Evolutionary conservation across 2,888 invertebrate genomes (phyloP).

Genomic region (Maniola hyperantus): DNA sequence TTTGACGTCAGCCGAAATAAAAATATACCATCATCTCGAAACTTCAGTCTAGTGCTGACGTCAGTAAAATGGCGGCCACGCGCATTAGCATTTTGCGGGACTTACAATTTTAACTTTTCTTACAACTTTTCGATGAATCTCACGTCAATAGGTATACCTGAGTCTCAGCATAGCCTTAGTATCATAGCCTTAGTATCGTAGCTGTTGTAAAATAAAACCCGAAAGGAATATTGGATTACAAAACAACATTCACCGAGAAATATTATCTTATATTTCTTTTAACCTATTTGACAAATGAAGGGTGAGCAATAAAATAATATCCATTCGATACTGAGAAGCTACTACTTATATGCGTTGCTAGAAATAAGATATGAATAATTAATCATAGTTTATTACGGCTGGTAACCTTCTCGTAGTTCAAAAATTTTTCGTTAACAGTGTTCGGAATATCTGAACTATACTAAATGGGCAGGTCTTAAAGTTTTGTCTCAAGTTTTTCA

Average conservation of each 20-base stretch:
- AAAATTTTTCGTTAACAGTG: neutral
- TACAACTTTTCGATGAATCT: neutral
- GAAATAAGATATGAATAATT: neutral
- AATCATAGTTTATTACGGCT: neutral
- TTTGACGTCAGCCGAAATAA: no score
- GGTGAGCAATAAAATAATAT: conserved; percentile 15
- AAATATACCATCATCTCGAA: no score
- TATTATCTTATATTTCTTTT: conserved; percentile 25
- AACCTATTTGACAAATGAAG: conserved; percentile 26
- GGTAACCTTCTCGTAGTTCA: neutral
- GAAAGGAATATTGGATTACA: conserved; percentile 33
- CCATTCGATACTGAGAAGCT: conserved; percentile 8
- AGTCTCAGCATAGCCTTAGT: neutral
- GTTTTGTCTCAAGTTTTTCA: no score
- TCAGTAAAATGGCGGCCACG: no score
- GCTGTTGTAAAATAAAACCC: conserved; percentile 19
- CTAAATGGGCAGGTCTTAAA: no score
- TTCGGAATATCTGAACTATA: neutral
- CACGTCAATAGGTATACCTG: neutral
- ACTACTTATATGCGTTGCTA: neutral
- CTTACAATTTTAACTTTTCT: neutral
- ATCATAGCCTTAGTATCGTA: neutral
- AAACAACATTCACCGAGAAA: conserved; percentile 35
- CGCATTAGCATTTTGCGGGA: no score
- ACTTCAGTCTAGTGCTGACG: no score